Evolutionary conservation across 2,888 invertebrate genomes (phyloP), one percentile per base, ranked within the genome.

Genomic region (Lobophora halterata): DNA sequence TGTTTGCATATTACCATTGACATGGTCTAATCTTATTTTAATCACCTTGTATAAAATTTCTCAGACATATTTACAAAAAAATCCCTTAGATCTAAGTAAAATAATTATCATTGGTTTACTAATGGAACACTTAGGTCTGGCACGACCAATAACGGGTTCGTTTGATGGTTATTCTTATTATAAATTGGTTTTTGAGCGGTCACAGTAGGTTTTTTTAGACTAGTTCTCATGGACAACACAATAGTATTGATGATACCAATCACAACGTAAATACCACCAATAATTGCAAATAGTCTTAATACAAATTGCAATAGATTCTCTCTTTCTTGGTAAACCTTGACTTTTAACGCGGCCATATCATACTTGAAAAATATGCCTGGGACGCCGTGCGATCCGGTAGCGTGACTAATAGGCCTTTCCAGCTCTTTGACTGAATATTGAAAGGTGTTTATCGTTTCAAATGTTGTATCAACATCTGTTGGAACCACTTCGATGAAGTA

Each of bases 401-500:
- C 45, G 40, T 88, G 88, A 46, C 87, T 91, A 32, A 98, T 93
- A 1, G 93, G 93, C 51, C 98, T 89, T 57, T 92, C 91, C 66
- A 97, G 88, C 64, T 97, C 96, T 58, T 97, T 97, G 0, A 97
- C 97, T 5, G 98, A 95, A 74, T 97, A 99, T 72, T 99, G 98
- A 68, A 93, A 98, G 0, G 97, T 94, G 59, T 92, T 92, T 14
- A 93, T 89, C 1, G 90, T 88, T 19, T 91, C 91, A 60, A 95
- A 88, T 21, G 93, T 89, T 2, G 94, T 94, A 49, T 93, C 90
- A n/a, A 99, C 94, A 66, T 95, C 95, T 0, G 99, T 99, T 0
- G 98, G 97, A 0, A 99, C 98, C 7, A 99, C 94, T 86, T 98
- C 96, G 29, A 99, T 90, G 65, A 97, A 98, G 85, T 99, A 99